phyloP scores from a whole-genome alignment of 2,797 vertebrate genomes.

The Austrolebias charrua region DNA sequence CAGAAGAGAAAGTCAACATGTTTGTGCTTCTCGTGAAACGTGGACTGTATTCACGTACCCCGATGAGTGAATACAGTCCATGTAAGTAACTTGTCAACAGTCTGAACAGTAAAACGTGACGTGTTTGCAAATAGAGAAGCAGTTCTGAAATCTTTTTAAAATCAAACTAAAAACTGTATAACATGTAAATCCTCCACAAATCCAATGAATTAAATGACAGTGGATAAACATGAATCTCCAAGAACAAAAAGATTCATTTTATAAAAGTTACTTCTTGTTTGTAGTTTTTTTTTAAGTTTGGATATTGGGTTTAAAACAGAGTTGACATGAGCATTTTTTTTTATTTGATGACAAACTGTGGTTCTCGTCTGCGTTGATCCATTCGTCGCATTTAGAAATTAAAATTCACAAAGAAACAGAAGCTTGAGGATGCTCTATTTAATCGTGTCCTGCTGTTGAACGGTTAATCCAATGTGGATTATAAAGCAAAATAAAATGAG shows the following conservation, averaged over 20 bases:
- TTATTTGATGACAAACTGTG: background rate
- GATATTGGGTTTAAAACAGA: too few relatives aligned
- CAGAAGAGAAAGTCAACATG: too few relatives aligned
- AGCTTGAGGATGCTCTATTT: background rate
- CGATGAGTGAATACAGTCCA: too few relatives aligned
- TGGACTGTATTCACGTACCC: too few relatives aligned
- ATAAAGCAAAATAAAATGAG: background rate
- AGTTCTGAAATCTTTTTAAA: background rate
- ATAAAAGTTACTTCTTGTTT: background rate
- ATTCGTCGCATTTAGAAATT: slow-evolving; percentile 26
- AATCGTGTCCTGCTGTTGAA: slow-evolving; percentile 7
- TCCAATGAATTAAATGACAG: too few relatives aligned
- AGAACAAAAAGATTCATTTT: background rate
- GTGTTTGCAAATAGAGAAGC: background rate
- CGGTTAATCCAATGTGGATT: background rate
- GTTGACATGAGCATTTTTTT: background rate
- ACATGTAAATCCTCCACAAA: too few relatives aligned
- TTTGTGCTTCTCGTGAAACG: too few relatives aligned
- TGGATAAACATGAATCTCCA: too few relatives aligned
- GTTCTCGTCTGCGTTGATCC: background rate
- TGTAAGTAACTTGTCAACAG: too few relatives aligned
- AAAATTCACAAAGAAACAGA: background rate
- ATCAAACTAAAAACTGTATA: background rate
- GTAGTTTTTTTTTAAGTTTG: too few relatives aligned
- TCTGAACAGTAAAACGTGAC: too few relatives aligned